phyloP scores from a whole-genome alignment of 2,797 vertebrate genomes.

The Molossus molossus region DNA sequence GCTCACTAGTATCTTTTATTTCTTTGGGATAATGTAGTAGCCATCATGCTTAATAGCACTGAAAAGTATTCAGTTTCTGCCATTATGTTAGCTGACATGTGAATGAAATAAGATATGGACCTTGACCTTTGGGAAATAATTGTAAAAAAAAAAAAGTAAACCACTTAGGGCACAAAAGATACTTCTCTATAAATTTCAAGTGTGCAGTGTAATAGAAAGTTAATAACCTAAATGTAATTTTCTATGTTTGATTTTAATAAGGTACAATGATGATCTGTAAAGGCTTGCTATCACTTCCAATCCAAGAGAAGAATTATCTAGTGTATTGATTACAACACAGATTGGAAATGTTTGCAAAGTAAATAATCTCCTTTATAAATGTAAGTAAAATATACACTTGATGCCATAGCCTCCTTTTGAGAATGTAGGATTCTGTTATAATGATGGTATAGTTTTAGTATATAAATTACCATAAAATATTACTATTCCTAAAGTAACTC shows the following conservation, averaged over 20 bases:
- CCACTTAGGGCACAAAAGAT: neutral
- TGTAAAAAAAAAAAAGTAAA: neutral
- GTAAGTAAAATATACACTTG: conserved; percentile 44
- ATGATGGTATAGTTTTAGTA: neutral
- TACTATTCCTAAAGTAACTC: neutral
- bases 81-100: conserved; percentile 19
- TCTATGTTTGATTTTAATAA: conserved; percentile 71
- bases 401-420: conserved; percentile 7
- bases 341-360: conserved; percentile 63
- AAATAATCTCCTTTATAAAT: conserved; percentile 49
- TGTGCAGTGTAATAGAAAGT: neutral
- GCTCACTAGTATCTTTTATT: neutral
- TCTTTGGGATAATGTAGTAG: conserved; percentile 50
- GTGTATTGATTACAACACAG: conserved; percentile 8
- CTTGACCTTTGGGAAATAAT: conserved; percentile 54
- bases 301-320: conserved; percentile 50
- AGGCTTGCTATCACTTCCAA: conserved; percentile 48
- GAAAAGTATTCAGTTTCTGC: conserved; percentile 38
- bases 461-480: conserved; percentile 29
- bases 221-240: conserved; percentile 40
- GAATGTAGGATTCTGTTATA: neutral
- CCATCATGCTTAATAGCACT: conserved; percentile 49
- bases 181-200: conserved; percentile 63
- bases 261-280: conserved; percentile 5
- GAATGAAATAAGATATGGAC: conserved; percentile 50